Percentiles rank a stretch among this genome's conserved stretches.
Conservation (phyloP, 2,888 invertebrate genomes). For the Dryobota labecula region DNA sequence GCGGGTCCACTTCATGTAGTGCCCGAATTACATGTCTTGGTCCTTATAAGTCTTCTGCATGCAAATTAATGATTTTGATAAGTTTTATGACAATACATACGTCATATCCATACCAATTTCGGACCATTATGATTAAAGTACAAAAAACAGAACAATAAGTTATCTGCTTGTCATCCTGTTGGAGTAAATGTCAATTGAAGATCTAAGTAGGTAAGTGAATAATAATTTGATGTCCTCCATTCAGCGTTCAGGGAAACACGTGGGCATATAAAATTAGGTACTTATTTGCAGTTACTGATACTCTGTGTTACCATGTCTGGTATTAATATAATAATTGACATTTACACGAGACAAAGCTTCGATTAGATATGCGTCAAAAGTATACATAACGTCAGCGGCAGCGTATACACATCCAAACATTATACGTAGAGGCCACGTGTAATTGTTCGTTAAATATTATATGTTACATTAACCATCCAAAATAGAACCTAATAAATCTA, state of each 20-base stretch:
- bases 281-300: not conserved
- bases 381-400: not conserved
- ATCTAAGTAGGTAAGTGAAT: not conserved
- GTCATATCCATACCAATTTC: slow-evolving; percentile 45
- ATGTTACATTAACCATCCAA: not conserved
- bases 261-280: not conserved
- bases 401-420: not conserved
- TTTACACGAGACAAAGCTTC: not conserved
- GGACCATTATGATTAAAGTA: slow-evolving; percentile 26
- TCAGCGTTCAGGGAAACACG: not conserved
- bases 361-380: not conserved
- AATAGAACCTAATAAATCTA: slow-evolving; percentile 21
- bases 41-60: slow-evolving; percentile 10
- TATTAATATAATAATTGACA: slow-evolving; percentile 1
- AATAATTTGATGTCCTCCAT: not conserved
- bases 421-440: not conserved
- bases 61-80: slow-evolving; percentile 41
- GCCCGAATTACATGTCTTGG: slow-evolving; percentile 5
- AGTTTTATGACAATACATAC: slow-evolving; percentile 35
- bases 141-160: slow-evolving; percentile 33
- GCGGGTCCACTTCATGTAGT: not conserved
- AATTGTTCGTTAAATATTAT: not conserved
- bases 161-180: slow-evolving; percentile 24
- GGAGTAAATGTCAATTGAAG: slow-evolving; percentile 29
- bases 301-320: not conserved